Evolutionary conservation across 2,113 vertebrate genomes (phyloP), one percentile per base, ranked within the genome.

Genomic region (Cinclus mexicanus): DNA sequence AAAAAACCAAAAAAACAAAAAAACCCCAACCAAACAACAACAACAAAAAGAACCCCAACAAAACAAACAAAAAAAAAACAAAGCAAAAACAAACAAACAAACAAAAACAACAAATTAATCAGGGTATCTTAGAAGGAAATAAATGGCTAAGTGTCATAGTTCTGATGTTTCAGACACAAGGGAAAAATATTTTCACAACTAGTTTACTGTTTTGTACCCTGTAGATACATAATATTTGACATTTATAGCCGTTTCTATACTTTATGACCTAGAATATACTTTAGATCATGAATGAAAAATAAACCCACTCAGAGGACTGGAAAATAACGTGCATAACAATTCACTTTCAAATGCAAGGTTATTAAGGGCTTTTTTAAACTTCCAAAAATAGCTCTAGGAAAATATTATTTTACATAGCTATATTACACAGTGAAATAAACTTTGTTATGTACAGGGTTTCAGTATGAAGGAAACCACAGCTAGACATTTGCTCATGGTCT

Each of bases 331-430:
- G 79, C 88, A 64, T 97, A 95, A 96, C 92, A 78, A 95, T 76
- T 95, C 95, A 89, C 80, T 97, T 95, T 94, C 82, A 96, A 97
- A 97, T 78, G 86, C 76, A 92, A 96, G 93, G 76, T 95, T 90
- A 91, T 94, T 93, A 96, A 94, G 96, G 69, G 35, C 60, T 55
- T 70, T 86, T 91, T 93, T 84, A 39, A 94, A 69, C 60, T 97
- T 95, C 79, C 91, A 97, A 97, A 98, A 98, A 98, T 97, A 98
- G 93, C 83, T 93, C 91, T 98, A 98, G 77, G 97, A 98, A 98
- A 98, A 98, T 98, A 98, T 87, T 96, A 96, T 95, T 97, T 98
- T 97, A 97, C 97, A 97, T 77, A 93, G 67, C 87, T 94, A 94
- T 91, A 68, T 95, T 97, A 97, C 94, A 98, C 93, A 97, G 95